phyloP scores from a whole-genome alignment of 2,888 invertebrate species.

The Phlogophora meticulosa region DNA sequence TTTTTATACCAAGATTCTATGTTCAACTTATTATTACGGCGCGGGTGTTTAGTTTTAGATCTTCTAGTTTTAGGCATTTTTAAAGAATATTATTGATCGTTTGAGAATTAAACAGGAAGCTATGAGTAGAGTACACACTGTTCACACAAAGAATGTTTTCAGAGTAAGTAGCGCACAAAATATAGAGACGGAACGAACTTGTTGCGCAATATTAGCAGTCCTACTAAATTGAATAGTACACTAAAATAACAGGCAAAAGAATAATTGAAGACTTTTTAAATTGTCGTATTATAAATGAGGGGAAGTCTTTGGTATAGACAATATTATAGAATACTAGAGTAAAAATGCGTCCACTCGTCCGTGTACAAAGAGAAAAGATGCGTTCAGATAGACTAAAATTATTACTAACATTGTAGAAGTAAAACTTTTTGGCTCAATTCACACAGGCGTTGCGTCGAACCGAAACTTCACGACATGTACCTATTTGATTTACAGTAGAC shows the following conservation, averaged over 20 bases:
- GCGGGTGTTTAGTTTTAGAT: background rate
- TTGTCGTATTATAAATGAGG: constrained; percentile 13
- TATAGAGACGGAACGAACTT: no score
- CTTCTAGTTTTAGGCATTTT: constrained; percentile 29
- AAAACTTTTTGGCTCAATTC: no score
- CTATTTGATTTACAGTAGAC: no score
- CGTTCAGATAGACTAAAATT: no score
- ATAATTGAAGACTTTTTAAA: background rate
- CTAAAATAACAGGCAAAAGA: background rate
- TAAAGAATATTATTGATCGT: background rate
- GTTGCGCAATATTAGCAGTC: background rate
- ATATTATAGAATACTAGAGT: background rate
- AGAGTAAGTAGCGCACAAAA: background rate
- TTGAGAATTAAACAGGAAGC: background rate
- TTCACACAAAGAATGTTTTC: background rate
- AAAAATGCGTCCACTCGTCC: background rate
- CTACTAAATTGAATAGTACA: constrained; percentile 7
- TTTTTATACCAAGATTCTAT: constrained; percentile 29
- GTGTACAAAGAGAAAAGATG: no score
- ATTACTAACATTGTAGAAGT: no score
- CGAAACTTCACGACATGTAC: no score
- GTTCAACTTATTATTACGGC: constrained; percentile 18
- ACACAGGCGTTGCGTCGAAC: no score
- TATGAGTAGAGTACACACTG: background rate
- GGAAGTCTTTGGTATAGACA: constrained; percentile 17